Percentiles rank a stretch among this genome's conserved stretches.
Conservation (phyloP, 2,797 vertebrate genomes). For the Amphiprion clarkii region DNA sequence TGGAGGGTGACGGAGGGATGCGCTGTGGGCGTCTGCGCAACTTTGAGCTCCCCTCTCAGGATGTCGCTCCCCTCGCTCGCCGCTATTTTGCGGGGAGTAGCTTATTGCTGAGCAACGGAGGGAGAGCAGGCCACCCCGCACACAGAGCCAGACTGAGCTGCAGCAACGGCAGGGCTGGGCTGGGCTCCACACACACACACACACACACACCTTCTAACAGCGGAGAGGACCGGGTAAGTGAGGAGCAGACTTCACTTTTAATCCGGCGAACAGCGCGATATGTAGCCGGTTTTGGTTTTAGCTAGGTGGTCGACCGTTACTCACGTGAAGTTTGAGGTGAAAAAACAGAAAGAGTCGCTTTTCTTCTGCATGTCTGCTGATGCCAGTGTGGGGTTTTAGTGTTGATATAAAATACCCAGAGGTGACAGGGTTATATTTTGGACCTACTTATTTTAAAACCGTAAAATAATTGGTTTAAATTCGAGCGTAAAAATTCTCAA, state of each 20-base stretch:
- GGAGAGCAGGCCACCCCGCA: conserved; percentile 62
- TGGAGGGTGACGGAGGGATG: conserved; percentile 47
- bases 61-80: conserved; percentile 26
- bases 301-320: conserved; percentile 18
- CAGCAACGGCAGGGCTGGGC: conserved; percentile 73
- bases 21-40: not conserved
- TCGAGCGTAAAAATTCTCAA: not conserved
- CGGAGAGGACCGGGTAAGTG: conserved; percentile 65
- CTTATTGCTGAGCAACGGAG: conserved; percentile 72
- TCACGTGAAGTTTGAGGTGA: conserved; percentile 50
- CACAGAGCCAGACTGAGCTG: conserved; percentile 50
- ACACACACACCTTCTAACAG: conserved; percentile 35
- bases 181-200: conserved; percentile 55
- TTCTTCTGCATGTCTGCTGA: conserved; percentile 43
- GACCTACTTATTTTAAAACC: not conserved
- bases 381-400: conserved; percentile 22
- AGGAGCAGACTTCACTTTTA: conserved; percentile 25
- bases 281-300: not conserved
- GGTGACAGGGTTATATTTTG: not conserved
- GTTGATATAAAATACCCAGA: conserved; percentile 8
- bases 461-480: not conserved
- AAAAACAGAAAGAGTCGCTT: conserved; percentile 23
- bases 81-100: conserved; percentile 50
- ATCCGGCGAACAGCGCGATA: not conserved
- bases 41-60: conserved; percentile 2